phyloP scores from a whole-genome alignment of 2,888 invertebrate species.

The Agonopterix alstromeriana region DNA sequence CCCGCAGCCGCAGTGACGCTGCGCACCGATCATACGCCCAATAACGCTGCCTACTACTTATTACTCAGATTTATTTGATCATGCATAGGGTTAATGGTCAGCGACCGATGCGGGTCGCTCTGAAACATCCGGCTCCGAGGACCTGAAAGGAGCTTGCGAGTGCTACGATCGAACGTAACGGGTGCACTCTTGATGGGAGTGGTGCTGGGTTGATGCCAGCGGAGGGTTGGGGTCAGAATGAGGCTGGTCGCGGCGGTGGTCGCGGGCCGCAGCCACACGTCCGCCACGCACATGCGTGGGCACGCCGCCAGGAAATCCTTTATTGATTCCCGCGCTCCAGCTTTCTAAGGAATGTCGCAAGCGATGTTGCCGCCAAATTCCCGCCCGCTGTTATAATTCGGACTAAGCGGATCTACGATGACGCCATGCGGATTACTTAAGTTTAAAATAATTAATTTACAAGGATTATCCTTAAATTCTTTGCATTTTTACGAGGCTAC shows the following conservation, averaged over 20 bases:
- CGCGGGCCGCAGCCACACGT: slow-evolving; percentile 6
- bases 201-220: slow-evolving; percentile 1
- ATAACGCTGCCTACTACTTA: slow-evolving; percentile 68
- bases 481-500: too few relatives aligned
- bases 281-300: slow-evolving; percentile 74
- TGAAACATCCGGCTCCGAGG: slow-evolving; percentile 13
- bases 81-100: slow-evolving; percentile 47
- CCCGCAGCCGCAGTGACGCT: slow-evolving; percentile 69
- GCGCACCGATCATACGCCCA: slow-evolving; percentile 74
- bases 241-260: slow-evolving; percentile 21
- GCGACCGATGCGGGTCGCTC: slow-evolving; percentile 27
- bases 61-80: slow-evolving; percentile 68
- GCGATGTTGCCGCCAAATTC: slow-evolving; percentile 64
- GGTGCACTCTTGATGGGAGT: background rate
- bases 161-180: background rate
- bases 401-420: slow-evolving; percentile 44
- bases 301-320: slow-evolving; percentile 75
- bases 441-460: background rate
- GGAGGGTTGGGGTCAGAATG: slow-evolving; percentile 18
- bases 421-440: background rate
- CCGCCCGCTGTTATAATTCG: slow-evolving; percentile 54
- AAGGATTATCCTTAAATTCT: background rate
- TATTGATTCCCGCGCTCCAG: slow-evolving; percentile 75
- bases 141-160: background rate
- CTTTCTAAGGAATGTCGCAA: slow-evolving; percentile 71